These are phyloP conservation scores for Dasypolia templi DNA, from an alignment of 2,888 invertebrate species.

Conservation along the genomic window DNA sequence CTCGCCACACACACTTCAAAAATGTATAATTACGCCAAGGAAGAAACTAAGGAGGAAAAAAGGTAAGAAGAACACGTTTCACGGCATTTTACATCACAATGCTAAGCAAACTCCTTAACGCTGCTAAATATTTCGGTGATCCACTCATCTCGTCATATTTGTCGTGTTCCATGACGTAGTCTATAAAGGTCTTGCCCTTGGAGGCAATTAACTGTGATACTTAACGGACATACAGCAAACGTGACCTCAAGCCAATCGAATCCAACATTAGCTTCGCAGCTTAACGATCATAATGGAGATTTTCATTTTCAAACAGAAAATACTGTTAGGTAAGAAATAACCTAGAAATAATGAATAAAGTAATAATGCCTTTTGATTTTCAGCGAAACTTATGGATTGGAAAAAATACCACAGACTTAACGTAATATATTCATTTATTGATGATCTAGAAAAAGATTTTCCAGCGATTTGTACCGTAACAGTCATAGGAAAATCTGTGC, in stretches of 20 bases:
- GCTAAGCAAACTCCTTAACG: neutral
- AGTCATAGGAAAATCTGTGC: conserved; percentile 94
- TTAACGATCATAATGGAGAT: neutral
- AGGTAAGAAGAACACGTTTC: conserved; percentile 66
- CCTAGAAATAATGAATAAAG: neutral
- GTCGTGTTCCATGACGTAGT: neutral
- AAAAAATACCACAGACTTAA: conserved; percentile 93
- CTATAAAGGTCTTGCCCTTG: neutral
- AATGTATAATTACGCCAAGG: conserved; percentile 71
- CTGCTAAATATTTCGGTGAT: neutral
- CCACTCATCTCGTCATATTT: neutral
- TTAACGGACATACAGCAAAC: neutral
- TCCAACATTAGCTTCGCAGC: neutral
- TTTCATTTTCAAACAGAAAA: neutral
- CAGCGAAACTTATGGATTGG: conserved; percentile 92
- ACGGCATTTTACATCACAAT: neutral
- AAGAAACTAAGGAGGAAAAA: conserved; percentile 75
- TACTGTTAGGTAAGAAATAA: neutral
- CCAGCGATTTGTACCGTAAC: conserved; percentile 93
- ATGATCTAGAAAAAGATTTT: conserved; percentile 94
- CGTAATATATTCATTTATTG: conserved; percentile 94
- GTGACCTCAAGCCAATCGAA: neutral
- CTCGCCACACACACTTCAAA: conserved; percentile 52
- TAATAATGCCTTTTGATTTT: conserved; percentile 49
- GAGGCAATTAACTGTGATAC: too few relatives aligned